Conservation (phyloP, 2,888 invertebrate species). For the Lymantria monacha region DNA sequence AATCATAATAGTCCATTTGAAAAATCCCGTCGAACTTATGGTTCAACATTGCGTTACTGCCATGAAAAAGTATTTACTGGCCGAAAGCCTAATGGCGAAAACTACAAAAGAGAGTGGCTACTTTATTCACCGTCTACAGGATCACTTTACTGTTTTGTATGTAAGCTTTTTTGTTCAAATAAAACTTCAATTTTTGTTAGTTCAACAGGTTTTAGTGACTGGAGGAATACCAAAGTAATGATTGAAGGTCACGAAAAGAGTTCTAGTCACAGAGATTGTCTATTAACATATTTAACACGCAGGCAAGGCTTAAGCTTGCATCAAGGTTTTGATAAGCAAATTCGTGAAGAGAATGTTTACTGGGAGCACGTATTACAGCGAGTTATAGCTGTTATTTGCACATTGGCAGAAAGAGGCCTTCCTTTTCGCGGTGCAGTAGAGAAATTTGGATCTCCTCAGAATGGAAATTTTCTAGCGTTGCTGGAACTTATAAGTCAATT, state of each 20-base stretch:
- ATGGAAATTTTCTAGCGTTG: conserved; percentile 4
- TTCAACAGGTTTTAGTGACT: background rate
- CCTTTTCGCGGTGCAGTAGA: conserved; percentile 1
- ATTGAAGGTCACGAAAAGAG: background rate
- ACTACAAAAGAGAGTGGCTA: background rate
- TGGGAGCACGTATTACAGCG: background rate
- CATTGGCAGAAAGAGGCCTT: background rate
- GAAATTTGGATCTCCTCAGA: background rate
- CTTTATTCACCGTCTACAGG: background rate
- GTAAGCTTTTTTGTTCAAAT: background rate
- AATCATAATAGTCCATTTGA: too few species aligned
- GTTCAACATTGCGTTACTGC: too few species aligned
- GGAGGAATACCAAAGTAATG: background rate
- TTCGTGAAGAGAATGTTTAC: background rate
- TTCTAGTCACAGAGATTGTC: background rate
- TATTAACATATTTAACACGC: background rate
- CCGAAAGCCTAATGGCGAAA: background rate
- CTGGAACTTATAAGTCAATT: conserved; percentile 2
- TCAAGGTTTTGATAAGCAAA: background rate
- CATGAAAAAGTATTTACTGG: too few species aligned
- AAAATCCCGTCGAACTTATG: too few species aligned
- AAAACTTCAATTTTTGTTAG: background rate
- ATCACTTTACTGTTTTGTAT: background rate
- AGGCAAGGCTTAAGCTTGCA: background rate
- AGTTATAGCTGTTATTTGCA: background rate